Evolutionary conservation across 30 jellyfish, hydroid and myxozoan species (phyloP).

Genomic region (Aurelia aurita): DNA sequence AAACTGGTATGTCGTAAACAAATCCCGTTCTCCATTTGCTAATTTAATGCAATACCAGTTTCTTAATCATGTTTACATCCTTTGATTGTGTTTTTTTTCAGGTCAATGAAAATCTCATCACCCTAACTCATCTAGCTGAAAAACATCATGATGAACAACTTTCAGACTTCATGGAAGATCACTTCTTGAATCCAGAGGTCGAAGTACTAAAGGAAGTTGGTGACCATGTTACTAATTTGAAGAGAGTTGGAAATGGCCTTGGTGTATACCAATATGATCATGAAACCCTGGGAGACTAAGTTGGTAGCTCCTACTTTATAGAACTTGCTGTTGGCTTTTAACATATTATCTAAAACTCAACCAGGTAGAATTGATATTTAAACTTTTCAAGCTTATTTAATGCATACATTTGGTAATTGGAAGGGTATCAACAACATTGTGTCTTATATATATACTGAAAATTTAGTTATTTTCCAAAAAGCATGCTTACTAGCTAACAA

Average conservation of each 20-base stretch:
- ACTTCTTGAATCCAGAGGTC: conserved; percentile 58
- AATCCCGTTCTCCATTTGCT: no score
- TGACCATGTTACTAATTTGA: conserved; percentile 61
- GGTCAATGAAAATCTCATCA: conserved; percentile 52
- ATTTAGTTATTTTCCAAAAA: no score
- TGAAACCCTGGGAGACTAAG: conserved; percentile 58
- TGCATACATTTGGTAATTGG: no score
- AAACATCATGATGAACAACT: conserved; percentile 64
- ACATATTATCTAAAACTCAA: no score
- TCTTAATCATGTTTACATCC: no score
- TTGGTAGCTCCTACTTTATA: background rate
- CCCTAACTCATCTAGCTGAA: conserved; percentile 50
- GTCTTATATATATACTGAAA: no score
- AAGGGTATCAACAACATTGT: no score
- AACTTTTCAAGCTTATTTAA: no score
- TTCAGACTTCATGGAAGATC: conserved; percentile 73
- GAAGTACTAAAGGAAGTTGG: conserved; percentile 59
- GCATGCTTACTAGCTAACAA: no score
- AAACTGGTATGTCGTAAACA: no score
- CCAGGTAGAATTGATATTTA: no score
- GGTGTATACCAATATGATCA: conserved; percentile 72
- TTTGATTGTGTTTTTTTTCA: background rate
- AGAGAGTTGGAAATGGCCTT: conserved; percentile 73
- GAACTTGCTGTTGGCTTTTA: background rate
- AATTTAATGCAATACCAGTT: no score